These are phyloP conservation scores for Meandrina meandrites DNA, from an alignment of 92 coral and sea anemone species.

Conservation along the genomic window DNA sequence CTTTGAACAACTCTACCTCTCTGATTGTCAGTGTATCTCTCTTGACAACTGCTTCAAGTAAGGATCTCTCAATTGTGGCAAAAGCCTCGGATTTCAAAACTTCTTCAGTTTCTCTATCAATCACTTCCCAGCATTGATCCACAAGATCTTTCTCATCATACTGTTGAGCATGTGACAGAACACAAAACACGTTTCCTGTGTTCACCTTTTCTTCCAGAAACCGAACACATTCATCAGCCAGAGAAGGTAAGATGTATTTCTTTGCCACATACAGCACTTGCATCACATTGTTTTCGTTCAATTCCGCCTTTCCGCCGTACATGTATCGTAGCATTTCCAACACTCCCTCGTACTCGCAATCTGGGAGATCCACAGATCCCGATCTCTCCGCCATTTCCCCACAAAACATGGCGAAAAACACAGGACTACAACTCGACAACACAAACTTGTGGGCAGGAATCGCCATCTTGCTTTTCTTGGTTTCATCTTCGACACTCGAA, in stretches of 20 bases:
- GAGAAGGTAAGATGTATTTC: constrained; percentile 15
- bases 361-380: not conserved
- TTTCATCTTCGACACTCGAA: not conserved
- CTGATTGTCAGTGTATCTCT: constrained; percentile 5
- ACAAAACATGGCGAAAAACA: constrained; percentile 27
- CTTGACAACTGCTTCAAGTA: constrained; percentile 10
- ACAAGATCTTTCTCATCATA: constrained; percentile 7
- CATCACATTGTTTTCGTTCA: constrained; percentile 12
- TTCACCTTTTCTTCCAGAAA: not conserved
- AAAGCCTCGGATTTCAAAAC: constrained; percentile 14
- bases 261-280: constrained; percentile 25
- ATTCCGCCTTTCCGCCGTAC: not conserved
- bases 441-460: constrained; percentile 30
- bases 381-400: constrained; percentile 16
- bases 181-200: not conserved
- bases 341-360: constrained; percentile 20
- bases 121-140: constrained; percentile 24
- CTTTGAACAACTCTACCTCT: constrained; percentile 21
- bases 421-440: constrained; percentile 16
- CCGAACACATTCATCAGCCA: not conserved
- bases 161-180: not conserved
- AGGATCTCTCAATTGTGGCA: not conserved
- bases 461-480: constrained; percentile 7
- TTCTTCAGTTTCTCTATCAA: constrained; percentile 3
- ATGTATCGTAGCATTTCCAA: constrained; percentile 22